Evolutionary conservation across 2,888 invertebrate species (phyloP).

Genomic region (Drosophila fungiperda): DNA sequence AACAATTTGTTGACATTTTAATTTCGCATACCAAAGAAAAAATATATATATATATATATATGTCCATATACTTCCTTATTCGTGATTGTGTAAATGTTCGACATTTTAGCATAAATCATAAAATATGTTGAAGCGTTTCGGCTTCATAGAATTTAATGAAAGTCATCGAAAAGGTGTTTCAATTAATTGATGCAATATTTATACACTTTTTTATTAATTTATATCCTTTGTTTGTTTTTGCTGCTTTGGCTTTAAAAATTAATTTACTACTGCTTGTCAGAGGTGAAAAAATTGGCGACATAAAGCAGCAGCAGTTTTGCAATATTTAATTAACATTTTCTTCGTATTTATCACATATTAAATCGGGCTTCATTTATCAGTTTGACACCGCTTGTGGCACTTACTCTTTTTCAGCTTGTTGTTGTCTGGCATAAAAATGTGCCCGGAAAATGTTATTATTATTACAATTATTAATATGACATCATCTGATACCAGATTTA

Average conservation of each 20-base stretch:
- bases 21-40: not conserved
- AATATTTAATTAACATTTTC: conserved; percentile 39
- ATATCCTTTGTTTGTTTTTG: not conserved
- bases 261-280: conserved; percentile 22
- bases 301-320: conserved; percentile 14
- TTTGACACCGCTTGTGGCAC: conserved; percentile 24
- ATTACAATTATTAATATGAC: conserved; percentile 59
- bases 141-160: conserved; percentile 9
- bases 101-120: not conserved
- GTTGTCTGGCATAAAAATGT: conserved; percentile 19
- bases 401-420: not conserved
- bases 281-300: conserved; percentile 9
- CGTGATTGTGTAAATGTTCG: not conserved
- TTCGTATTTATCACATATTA: conserved; percentile 48
- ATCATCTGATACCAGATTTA: conserved; percentile 48
- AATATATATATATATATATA: not conserved
- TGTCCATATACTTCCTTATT: not conserved
- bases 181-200: conserved; percentile 33
- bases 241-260: conserved; percentile 1
- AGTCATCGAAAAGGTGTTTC: conserved; percentile 4
- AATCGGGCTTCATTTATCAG: conserved; percentile 64
- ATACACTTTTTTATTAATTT: conserved; percentile 4
- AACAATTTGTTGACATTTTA: conserved; percentile 20
- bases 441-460: conserved; percentile 50
- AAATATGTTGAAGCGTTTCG: conserved; percentile 3